Base-by-base conservation (phyloP, 2,888 invertebrate genomes). In the Sinodicranocentrus sp. region DNA sequence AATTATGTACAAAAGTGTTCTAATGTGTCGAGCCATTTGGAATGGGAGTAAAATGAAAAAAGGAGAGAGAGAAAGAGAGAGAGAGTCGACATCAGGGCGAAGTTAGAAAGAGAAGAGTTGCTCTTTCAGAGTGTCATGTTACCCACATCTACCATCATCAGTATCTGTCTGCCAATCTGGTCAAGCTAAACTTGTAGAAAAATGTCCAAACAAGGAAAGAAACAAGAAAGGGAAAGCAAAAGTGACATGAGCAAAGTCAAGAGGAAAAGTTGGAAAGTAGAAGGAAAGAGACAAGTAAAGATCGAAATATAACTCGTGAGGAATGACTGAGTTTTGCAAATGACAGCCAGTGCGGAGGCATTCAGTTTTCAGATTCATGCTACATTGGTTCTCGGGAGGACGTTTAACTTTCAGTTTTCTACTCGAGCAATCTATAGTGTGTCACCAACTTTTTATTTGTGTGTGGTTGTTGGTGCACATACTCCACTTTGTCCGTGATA, bases 291-390 rank as follows among this genome's bases (percentile, higher is more conserved):
- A 82, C 84, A 85, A 84, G 78, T 63, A 84, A 75, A 85, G 85
- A 87, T 88, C 84, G 87, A 87, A 85, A 85, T 85, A 87, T 85
- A 86, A 88, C 85, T 88, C 87, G 87, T 88, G 87, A 87, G 86
- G 87, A 87, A 85, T 84, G 84, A 87, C 82, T 85, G 86, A 85
- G 86, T 82, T 86, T 88, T 88, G 88, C 88, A 88, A 88, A 88
- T 88, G 88, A 88, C 88, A 88, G 88, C 86, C 87, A 28, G 73
- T 33, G 85, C 83, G 77, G 87, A 85, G 85, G 87, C 86, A 88
- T 85, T 87, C 86, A 83, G 85, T 85, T 84, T 82, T 85, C 85
- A 86, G 85, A 79, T 86, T 87, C 86, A 87, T 84, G 88, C 63
- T 88, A 88, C 88, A 88, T 87, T 88, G 87, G 86, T 80, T 86